Conservation (phyloP, 2,113 vertebrate species). For the Rhinoderma darwinii region DNA sequence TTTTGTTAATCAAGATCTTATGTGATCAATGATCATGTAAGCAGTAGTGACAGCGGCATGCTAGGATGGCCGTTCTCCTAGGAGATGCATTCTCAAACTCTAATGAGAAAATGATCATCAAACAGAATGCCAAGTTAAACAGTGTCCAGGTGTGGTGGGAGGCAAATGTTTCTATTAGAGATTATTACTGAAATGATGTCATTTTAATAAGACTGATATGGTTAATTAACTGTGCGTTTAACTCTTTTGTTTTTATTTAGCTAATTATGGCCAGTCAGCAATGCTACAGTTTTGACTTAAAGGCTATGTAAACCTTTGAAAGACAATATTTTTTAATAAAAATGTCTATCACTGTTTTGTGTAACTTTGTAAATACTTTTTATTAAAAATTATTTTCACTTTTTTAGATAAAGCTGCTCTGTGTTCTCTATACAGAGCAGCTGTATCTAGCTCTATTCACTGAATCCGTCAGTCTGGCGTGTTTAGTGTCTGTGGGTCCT, state of each 20-base stretch:
- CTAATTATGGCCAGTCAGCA: not conserved
- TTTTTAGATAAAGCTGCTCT: no score
- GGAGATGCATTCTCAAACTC: not conserved
- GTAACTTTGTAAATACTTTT: no score
- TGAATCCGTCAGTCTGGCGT: no score
- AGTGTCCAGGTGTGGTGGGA: not conserved
- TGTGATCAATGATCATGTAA: constrained; percentile 6
- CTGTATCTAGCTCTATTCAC: no score
- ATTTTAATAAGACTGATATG: not conserved
- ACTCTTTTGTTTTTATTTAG: not conserved
- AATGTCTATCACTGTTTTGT: no score
- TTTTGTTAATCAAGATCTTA: not conserved
- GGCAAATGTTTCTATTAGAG: not conserved
- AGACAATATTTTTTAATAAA: no score
- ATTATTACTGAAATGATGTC: not conserved
- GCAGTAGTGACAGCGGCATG: not conserved
- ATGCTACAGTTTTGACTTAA: not conserved
- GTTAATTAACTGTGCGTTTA: not conserved
- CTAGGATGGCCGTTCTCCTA: not conserved
- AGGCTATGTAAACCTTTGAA: no score
- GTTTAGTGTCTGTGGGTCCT: no score
- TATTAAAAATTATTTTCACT: no score
- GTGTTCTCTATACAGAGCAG: no score
- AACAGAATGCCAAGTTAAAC: not conserved
- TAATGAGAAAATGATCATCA: constrained; percentile 11